Percentiles rank a stretch among this genome's conserved stretches.
Conservation (phyloP, 2,888 invertebrate species). For the Tryphoninae sp. region DNA sequence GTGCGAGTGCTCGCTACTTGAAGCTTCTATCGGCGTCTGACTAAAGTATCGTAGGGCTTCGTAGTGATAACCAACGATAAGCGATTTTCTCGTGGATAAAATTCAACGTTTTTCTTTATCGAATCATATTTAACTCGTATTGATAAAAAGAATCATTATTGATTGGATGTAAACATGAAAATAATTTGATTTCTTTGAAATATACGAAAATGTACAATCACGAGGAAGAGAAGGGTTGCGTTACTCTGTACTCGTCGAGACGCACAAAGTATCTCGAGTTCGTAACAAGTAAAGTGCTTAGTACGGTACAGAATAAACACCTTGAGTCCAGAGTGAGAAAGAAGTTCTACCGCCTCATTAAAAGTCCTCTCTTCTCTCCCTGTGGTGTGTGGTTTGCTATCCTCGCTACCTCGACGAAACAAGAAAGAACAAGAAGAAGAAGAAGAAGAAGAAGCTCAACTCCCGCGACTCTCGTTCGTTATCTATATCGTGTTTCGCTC, state of each 20-base stretch:
- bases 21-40: constrained; percentile 32
- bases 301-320: constrained; percentile 20
- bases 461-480: constrained; percentile 65
- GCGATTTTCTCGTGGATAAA: neutral
- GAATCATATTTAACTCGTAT: neutral
- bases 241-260: constrained; percentile 3
- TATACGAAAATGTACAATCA: neutral
- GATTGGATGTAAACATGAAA: too few relatives aligned
- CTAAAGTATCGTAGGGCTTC: neutral
- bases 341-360: constrained; percentile 67
- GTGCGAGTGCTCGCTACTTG: constrained; percentile 12
- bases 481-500: constrained; percentile 72
- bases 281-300: constrained; percentile 24
- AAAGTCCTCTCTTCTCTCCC: constrained; percentile 64
- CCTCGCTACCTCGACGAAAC: constrained; percentile 13
- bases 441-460: constrained; percentile 40
- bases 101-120: neutral
- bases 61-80: neutral
- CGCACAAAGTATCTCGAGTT: constrained; percentile 44
- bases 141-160: too few relatives aligned
- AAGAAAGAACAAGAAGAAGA: constrained; percentile 42
- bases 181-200: too few relatives aligned
- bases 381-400: constrained; percentile 8
- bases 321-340: constrained; percentile 11
- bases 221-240: neutral